These are phyloP conservation scores for Limnodromus scolopaceus DNA, from an alignment of 2,797 vertebrate species.

Conservation along the genomic window DNA sequence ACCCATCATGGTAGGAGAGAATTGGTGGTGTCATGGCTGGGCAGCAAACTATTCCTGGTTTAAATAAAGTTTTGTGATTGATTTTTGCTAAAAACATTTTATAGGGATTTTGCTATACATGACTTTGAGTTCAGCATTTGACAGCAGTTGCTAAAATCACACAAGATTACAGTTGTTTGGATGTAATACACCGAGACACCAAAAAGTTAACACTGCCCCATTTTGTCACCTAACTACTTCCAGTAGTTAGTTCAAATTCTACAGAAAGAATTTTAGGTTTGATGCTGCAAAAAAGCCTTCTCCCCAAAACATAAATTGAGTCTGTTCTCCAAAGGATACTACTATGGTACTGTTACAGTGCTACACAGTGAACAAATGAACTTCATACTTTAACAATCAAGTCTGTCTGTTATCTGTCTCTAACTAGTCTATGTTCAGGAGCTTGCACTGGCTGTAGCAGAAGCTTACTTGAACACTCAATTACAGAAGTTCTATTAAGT, in stretches of 20 bases:
- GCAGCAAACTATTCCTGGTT: neutral
- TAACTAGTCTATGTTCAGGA: neutral
- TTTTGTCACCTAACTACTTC: neutral
- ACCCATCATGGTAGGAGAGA: neutral
- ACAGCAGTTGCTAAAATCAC: neutral
- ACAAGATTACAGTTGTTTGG: neutral
- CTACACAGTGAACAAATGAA: neutral
- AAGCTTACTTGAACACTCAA: constrained; percentile 44
- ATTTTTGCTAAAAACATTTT: neutral
- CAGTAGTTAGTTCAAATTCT: neutral
- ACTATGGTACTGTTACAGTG: neutral
- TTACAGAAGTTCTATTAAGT: neutral
- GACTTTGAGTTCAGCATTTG: neutral
- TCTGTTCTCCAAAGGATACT: neutral
- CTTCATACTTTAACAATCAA: neutral
- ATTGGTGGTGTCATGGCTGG: neutral
- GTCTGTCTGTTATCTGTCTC: too few relatives aligned
- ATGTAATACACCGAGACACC: neutral
- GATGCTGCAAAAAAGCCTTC: neutral
- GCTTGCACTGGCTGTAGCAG: neutral
- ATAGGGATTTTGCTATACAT: neutral
- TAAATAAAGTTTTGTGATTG: neutral
- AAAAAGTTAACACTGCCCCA: neutral
- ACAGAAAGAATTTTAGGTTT: neutral
- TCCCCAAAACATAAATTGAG: neutral